These are phyloP conservation scores for Hybognathus amarus DNA, from an alignment of 2,797 vertebrate genomes.

Conservation along the genomic window DNA sequence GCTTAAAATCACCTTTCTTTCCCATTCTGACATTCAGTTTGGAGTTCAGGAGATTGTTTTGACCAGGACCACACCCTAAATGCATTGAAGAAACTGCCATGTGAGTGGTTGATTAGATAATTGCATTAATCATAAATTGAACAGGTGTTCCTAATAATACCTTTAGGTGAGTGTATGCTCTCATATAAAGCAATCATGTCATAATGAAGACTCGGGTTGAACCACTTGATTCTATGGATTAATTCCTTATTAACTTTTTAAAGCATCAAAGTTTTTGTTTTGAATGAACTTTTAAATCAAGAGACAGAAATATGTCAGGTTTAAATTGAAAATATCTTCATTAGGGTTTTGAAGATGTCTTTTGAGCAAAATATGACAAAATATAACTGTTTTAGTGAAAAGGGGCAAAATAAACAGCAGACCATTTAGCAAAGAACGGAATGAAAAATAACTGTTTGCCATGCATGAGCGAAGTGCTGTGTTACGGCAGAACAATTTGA, in stretches of 20 bases:
- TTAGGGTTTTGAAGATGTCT: not conserved
- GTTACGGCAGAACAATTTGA: not conserved
- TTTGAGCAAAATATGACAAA: not conserved
- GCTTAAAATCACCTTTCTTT: no score
- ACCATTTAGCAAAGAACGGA: not conserved
- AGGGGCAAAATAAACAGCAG: no score
- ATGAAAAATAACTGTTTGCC: not conserved
- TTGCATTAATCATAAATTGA: no score
- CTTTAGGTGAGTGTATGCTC: no score
- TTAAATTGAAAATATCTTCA: not conserved
- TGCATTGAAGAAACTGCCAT: no score
- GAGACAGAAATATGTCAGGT: not conserved
- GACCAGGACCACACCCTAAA: no score
- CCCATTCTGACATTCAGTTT: no score
- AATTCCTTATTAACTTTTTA: not conserved
- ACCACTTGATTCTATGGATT: not conserved
- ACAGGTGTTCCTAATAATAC: no score
- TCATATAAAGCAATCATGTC: no score
- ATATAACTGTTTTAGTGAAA: not conserved
- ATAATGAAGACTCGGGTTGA: not conserved
- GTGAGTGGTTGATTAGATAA: no score
- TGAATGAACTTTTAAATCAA: not conserved
- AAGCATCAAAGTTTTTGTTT: not conserved
- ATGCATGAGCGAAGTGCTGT: not conserved
- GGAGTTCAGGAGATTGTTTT: no score